Evolutionary conservation across 2,113 vertebrate genomes (phyloP).

Genomic region (Scatophagus argus): DNA sequence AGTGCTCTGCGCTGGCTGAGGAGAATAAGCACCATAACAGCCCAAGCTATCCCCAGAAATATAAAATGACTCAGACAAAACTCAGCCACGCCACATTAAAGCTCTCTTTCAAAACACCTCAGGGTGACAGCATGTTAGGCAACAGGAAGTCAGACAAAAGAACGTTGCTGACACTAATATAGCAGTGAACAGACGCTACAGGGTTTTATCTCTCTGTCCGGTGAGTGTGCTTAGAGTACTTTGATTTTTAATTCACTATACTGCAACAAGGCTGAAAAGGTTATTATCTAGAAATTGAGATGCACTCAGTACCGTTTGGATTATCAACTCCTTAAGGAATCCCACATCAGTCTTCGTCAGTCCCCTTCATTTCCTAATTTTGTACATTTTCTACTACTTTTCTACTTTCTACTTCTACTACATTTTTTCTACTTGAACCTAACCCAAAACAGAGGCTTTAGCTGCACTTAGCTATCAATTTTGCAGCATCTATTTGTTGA

Average conservation of each 20-base stretch:
- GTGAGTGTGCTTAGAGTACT: not conserved
- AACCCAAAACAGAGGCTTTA: not conserved
- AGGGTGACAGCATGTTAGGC: slow-evolving; percentile 8
- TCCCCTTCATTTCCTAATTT: not conserved
- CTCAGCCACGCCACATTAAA: not conserved
- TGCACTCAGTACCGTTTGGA: not conserved
- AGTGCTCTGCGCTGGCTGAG: not conserved
- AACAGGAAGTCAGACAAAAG: slow-evolving; percentile 38
- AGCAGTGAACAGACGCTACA: not conserved
- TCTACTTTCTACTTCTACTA: no score
- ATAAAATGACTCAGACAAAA: slow-evolving; percentile 42
- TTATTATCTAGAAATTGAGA: not conserved
- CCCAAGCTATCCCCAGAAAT: slow-evolving; percentile 15
- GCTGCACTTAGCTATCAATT: not conserved
- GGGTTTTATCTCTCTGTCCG: not conserved
- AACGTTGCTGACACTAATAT: not conserved
- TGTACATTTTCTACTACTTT: not conserved
- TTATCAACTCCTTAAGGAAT: slow-evolving; percentile 1
- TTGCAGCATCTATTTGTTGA: not conserved
- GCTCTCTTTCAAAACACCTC: slow-evolving; percentile 14
- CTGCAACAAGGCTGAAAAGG: not conserved
- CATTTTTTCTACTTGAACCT: no score
- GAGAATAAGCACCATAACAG: slow-evolving; percentile 21
- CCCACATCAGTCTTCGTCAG: not conserved
- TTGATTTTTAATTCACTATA: slow-evolving; percentile 6